These are phyloP conservation scores for Dryobates pubescens DNA, from an alignment of 2,797 vertebrate genomes.

Conservation along the genomic window DNA sequence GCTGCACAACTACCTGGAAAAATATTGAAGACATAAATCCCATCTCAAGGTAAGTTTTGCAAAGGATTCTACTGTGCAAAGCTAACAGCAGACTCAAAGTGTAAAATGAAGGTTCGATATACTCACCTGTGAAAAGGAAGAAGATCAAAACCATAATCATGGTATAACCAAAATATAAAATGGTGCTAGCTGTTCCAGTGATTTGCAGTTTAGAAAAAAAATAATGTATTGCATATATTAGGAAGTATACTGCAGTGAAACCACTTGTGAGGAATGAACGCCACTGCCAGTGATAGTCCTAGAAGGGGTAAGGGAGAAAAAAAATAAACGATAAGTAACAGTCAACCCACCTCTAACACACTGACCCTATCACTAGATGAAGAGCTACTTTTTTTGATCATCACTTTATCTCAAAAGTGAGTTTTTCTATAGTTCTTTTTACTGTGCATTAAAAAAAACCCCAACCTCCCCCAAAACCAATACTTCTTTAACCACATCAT, in stretches of 20 bases:
- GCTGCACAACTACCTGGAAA: not conserved
- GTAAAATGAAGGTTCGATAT: not conserved
- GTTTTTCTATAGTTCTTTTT: not conserved
- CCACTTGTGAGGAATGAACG: conserved; percentile 95
- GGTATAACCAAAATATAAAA: conserved; percentile 95
- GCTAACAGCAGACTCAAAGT: not conserved
- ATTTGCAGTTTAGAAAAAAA: conserved; percentile 96
- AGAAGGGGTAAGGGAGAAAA: not conserved
- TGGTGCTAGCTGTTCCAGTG: conserved; percentile 91
- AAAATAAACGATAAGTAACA: not conserved
- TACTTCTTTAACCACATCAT: not conserved
- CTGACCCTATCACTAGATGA: not conserved
- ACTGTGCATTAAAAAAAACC: not conserved
- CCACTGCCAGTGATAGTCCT: conserved; percentile 98
- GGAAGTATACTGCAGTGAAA: conserved; percentile 93
- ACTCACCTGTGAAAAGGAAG: conserved; percentile 92
- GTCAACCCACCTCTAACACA: not conserved
- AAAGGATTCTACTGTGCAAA: not conserved
- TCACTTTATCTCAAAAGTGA: not conserved
- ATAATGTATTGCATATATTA: conserved; percentile 93
- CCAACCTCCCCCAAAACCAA: not conserved
- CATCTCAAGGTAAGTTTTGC: not conserved
- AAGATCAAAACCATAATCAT: conserved; percentile 97
- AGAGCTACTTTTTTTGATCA: not conserved
- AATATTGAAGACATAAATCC: not conserved